Percentiles rank a stretch among this genome's conserved stretches.
These are phyloP conservation scores for Marmota monax DNA, from an alignment of 2,113 vertebrate genomes.

Conservation along the genomic window DNA sequence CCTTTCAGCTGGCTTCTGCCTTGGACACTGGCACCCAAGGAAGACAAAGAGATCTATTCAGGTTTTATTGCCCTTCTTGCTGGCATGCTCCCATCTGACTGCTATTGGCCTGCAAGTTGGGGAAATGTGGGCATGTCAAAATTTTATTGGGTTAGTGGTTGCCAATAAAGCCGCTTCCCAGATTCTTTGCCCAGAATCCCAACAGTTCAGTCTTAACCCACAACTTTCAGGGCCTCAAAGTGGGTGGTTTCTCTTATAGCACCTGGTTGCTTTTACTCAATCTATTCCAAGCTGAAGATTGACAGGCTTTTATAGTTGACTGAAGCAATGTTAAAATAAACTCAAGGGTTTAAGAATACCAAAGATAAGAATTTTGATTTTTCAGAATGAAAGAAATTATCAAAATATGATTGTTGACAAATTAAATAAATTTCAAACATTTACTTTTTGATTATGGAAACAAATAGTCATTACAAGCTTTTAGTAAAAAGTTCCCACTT, in stretches of 20 bases:
- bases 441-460: conserved; percentile 34
- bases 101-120: conserved; percentile 63
- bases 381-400: conserved; percentile 20
- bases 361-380: not conserved
- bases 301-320: not conserved
- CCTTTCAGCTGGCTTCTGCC: conserved; percentile 56
- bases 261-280: not conserved
- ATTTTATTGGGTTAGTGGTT: conserved; percentile 79
- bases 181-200: conserved; percentile 68
- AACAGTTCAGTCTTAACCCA: not conserved
- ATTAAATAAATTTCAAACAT: not conserved
- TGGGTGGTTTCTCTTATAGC: not conserved
- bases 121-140: conserved; percentile 52
- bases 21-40: not conserved
- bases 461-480: conserved; percentile 4
- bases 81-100: not conserved
- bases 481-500: not conserved
- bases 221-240: conserved; percentile 27
- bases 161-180: conserved; percentile 73
- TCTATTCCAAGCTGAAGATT: not conserved
- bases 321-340: conserved; percentile 27
- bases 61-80: conserved; percentile 43
- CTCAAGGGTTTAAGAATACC: not conserved
- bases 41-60: conserved; percentile 74
- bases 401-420: not conserved